Percentiles rank a stretch among this genome's conserved stretches.
Conservation (phyloP, 2,888 invertebrate genomes). For the Tenthredo scrophulariae region DNA sequence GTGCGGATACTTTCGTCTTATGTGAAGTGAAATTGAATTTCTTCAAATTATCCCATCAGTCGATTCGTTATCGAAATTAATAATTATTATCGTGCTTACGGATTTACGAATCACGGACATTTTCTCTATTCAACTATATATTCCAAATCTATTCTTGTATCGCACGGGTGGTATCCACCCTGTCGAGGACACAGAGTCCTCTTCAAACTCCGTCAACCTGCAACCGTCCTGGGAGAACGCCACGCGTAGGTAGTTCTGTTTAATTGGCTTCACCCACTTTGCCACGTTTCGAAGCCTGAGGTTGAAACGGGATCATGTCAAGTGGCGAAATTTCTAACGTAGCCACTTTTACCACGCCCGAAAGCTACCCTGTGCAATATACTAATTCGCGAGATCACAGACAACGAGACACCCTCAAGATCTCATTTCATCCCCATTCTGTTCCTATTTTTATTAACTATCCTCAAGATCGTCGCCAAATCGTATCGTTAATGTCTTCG, state of each 20-base stretch:
- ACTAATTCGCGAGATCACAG: not conserved
- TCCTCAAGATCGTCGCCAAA: not conserved
- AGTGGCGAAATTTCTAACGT: conserved; percentile 15
- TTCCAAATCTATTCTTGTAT: not conserved
- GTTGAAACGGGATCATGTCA: conserved; percentile 42
- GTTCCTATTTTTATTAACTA: not conserved
- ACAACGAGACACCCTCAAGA: conserved; percentile 9
- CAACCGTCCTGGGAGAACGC: not conserved
- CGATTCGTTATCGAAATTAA: not conserved
- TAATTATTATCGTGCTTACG: not conserved
- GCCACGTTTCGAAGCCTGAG: conserved; percentile 38
- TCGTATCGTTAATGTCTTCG: too few species aligned
- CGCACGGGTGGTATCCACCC: not conserved
- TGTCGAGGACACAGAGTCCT: conserved; percentile 33
- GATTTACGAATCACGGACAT: not conserved
- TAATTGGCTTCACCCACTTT: conserved; percentile 51
- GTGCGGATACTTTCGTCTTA: not conserved
- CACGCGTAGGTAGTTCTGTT: conserved; percentile 11
- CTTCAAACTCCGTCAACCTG: conserved; percentile 34
- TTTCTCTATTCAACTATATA: not conserved
- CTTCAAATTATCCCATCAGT: not conserved
- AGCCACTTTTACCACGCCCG: conserved; percentile 21
- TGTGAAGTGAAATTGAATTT: not conserved
- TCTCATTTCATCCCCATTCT: not conserved
- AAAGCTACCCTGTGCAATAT: not conserved